Base-by-base conservation (phyloP, 2,888 invertebrate genomes). In the Sesia bembeciformis region DNA sequence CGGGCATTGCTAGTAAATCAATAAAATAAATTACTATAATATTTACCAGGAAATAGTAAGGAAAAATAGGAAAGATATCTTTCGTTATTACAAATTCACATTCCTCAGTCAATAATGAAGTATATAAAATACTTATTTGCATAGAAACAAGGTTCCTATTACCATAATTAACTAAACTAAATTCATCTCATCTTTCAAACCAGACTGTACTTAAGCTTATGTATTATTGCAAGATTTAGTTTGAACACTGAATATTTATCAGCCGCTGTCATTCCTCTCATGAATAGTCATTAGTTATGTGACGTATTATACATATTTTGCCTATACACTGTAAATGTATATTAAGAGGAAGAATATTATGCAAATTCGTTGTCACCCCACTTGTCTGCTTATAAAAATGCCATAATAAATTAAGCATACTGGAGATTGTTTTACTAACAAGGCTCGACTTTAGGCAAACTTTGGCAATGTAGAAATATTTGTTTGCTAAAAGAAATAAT, bases 181-280 rank as follows among this genome's bases (percentile, higher is more conserved):
- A 23, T 23, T 23, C 23, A 23, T 23, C 23, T 23, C 23, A 23
- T 23, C 23, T 23, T 23, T 23, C 23, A 23, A 23, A 23, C 23
- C 46, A 46, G 46, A 46, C 23, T n/a, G 23, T 46, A 46, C 23
- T 42, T 46, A 46, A 46, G 8, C 46, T 8, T 46, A 46, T 46
- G n/a, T 46, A 46, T 46, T 8, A 7, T 46, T 7, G 8, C n/a
- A 61, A 65, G 72, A 73, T 76, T 72, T 71, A 67, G 66, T 70
- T 50, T 60, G 60, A 68, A 69, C 64, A 61, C 67, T 77, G 77
- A 78, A 78, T 78, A 78, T 78, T 76, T 78, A 78, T 75, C 62
- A 76, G 63, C 57, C 62, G 56, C 65, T 73, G 73, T 70, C 72
- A 75, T 68, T 73, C 63, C 56, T 55, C 66, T 77, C 70, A 76